These are phyloP conservation scores for Netta rufina DNA, from an alignment of 2,797 vertebrate genomes.

Conservation along the genomic window DNA sequence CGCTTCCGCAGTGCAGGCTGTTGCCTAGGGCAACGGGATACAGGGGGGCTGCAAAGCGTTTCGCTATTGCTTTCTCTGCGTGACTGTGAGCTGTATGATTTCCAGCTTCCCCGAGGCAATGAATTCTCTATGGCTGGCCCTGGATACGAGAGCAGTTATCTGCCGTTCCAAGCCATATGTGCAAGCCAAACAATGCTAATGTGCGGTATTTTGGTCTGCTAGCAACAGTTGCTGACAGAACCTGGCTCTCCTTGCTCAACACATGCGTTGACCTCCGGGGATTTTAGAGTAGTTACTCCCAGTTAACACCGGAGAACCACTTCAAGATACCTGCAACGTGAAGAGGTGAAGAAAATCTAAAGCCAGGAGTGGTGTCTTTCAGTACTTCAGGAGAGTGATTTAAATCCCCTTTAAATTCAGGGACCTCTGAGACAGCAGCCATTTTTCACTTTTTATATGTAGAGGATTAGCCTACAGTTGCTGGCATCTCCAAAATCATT, in stretches of 20 bases:
- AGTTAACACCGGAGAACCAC: neutral
- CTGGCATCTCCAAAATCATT: neutral
- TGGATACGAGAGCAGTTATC: conserved; percentile 1
- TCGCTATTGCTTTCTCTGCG: conserved; percentile 18
- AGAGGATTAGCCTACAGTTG: neutral
- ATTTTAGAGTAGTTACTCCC: neutral
- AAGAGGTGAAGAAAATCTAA: neutral
- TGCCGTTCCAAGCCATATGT: conserved; percentile 23
- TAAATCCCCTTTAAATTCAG: neutral
- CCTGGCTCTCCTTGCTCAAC: neutral
- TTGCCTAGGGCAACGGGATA: conserved; percentile 63
- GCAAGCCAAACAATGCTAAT: conserved; percentile 1
- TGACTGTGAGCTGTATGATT: conserved; percentile 12
- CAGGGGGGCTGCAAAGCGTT: conserved; percentile 18
- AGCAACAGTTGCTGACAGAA: conserved; percentile 5
- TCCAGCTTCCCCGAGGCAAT: conserved; percentile 36
- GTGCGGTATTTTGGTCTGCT: neutral
- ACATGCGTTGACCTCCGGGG: neutral
- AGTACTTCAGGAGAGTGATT: neutral
- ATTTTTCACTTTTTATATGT: neutral
- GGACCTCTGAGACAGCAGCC: neutral
- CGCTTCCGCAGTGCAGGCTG: conserved; percentile 12
- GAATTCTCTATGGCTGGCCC: conserved; percentile 23
- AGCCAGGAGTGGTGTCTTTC: neutral
- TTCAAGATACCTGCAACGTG: neutral